Conservation (phyloP, 2,113 vertebrate species). For the Oxyura jamaicensis region DNA sequence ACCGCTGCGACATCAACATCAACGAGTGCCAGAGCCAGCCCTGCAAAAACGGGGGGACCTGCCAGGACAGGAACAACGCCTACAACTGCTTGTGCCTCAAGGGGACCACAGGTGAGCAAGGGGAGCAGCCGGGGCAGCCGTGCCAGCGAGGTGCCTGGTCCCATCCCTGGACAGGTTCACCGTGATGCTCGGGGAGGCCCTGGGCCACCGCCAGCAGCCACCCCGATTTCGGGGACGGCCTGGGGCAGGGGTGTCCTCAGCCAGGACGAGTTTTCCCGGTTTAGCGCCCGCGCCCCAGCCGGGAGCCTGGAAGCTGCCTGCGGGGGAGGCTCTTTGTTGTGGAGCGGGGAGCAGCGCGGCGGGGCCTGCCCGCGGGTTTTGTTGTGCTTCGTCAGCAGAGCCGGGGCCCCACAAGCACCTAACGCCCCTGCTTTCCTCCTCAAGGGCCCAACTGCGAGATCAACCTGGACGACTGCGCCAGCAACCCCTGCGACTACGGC, state of each 20-base stretch:
- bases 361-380: accelerated
- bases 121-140: accelerated
- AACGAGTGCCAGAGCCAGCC: conserved; percentile 95
- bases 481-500: conserved; percentile 89
- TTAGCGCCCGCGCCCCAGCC: not conserved
- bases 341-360: accelerated
- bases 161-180: not conserved
- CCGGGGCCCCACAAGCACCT: not conserved
- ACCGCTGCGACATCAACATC: conserved; percentile 92
- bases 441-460: conserved; percentile 92
- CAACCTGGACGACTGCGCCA: conserved; percentile 93
- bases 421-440: not conserved
- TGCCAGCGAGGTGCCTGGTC: accelerated
- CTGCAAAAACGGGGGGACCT: conserved; percentile 91
- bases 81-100: conserved; percentile 90
- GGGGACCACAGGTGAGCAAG: conserved; percentile 86
- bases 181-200: not conserved
- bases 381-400: accelerated
- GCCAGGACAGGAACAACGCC: conserved; percentile 87
- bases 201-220: not conserved
- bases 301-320: not conserved
- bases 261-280: not conserved
- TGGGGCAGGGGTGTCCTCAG: not conserved
- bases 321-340: not conserved
- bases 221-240: not conserved